Evolutionary conservation across 2,797 vertebrate genomes (phyloP), one percentile per base, ranked within the genome.

Genomic region (Vireo griseus): DNA sequence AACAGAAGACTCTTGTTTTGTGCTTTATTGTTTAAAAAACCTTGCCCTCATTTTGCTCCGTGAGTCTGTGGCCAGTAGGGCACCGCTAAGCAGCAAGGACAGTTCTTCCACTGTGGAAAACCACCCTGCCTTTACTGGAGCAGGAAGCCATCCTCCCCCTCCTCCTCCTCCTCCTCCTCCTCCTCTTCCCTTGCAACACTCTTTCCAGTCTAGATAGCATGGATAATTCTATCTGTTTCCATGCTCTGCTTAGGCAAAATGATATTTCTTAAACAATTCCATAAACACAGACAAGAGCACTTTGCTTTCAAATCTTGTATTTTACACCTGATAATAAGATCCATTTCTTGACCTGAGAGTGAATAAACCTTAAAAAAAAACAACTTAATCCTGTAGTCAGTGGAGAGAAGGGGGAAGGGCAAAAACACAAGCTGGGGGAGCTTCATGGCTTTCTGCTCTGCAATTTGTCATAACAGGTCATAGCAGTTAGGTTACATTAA

Each of bases 191-290:
- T 95, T 9, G 0, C 67, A 95, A 74, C 76, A 69, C 51, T 87
- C 88, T 79, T 96, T 94, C 85, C 50, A 92, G 77, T 95, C 86
- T 90, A 96, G 61, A 96, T 92, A 92, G 52, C 77, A 96, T 83
- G 77, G 61, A 92, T 92, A 95, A 94, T 94, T 88, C 87, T 71
- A 95, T 71, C 79, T 86, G 58, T 91, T 93, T 94, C 86, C 62
- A 66, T 83, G 88, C 72, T 86, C 61, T 88, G 83, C 86, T 90
- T 88, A 95, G 31, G 44, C 69, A 82, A 91, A 92, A 62, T 73
- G 48, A 35, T 73, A 39, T 83, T 92, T 93, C 79, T 95, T 90
- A 75, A 92, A 93, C 88, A 95, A 73, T 84, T 94, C 79, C 73
- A 92, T 61, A 94, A 95, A 88, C 62, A 67, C 28, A 86, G 72